Conservation (phyloP, 2,888 invertebrate genomes). For the Caenorhabditis angaria region DNA sequence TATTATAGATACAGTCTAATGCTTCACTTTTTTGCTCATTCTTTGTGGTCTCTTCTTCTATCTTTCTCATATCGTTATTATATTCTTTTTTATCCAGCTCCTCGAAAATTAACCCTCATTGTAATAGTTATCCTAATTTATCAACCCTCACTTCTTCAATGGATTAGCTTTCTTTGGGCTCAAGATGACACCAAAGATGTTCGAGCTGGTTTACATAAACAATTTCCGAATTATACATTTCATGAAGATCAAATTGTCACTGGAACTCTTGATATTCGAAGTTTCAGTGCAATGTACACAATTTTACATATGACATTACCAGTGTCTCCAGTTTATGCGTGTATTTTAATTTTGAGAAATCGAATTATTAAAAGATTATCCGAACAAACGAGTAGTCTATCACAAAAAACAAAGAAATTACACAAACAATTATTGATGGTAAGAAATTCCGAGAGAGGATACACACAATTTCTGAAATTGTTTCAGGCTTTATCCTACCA, state of each 20-base stretch:
- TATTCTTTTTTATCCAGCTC: conserved; percentile 2
- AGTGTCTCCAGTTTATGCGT: conserved; percentile 41
- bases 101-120: not conserved
- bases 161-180: conserved; percentile 2
- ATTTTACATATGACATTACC: conserved; percentile 49
- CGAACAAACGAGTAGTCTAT: conserved; percentile 7
- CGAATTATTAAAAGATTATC: conserved; percentile 15
- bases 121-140: not conserved
- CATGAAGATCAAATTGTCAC: conserved; percentile 21
- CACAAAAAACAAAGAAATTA: conserved; percentile 23
- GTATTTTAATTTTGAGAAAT: conserved; percentile 18
- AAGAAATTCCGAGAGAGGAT: too few relatives aligned
- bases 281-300: conserved; percentile 21
- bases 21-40: conserved; percentile 12
- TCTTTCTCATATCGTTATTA: conserved; percentile 23
- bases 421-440: conserved; percentile 32
- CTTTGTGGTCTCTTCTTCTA: conserved; percentile 12
- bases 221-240: conserved; percentile 35
- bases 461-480: not conserved
- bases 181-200: conserved; percentile 4
- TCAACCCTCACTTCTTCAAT: conserved; percentile 6
- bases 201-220: not conserved
- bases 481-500: conserved; percentile 14
- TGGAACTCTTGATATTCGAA: conserved; percentile 20
- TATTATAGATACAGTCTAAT: conserved; percentile 6